These are phyloP conservation scores for Diaperis boleti DNA, from an alignment of 2,888 invertebrate species.

Conservation along the genomic window DNA sequence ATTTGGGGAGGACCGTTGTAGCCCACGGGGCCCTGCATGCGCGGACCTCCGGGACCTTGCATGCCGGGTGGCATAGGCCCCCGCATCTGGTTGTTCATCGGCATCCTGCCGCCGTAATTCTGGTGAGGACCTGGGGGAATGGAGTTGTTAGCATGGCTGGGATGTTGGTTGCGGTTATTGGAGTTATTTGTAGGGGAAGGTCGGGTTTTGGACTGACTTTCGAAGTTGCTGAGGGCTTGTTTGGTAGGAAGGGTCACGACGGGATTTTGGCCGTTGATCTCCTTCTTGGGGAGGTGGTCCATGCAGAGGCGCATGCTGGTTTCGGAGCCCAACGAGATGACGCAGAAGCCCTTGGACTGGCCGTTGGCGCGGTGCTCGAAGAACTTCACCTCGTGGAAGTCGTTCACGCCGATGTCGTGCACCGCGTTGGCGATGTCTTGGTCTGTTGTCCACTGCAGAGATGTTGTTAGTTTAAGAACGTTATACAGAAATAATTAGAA, in stretches of 20 bases:
- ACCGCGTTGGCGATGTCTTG: constrained; percentile 95
- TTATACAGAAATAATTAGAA: no score
- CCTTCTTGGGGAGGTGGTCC: constrained; percentile 95
- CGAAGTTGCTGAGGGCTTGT: constrained; percentile 87
- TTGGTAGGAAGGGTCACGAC: constrained; percentile 96
- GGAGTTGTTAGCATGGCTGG: constrained; percentile 71
- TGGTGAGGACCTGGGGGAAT: constrained; percentile 70
- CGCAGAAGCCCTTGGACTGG: constrained; percentile 98
- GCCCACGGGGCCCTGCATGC: constrained; percentile 72
- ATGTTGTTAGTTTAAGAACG: neutral
- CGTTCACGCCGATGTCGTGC: constrained; percentile 87
- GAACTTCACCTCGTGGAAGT: constrained; percentile 98
- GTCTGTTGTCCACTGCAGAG: constrained; percentile 94
- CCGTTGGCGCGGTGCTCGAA: constrained; percentile 99
- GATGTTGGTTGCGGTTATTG: constrained; percentile 72
- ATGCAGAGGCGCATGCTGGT: constrained; percentile 88
- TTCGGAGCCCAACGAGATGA: constrained; percentile 94
- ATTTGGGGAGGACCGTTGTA: constrained; percentile 72
- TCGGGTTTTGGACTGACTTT: constrained; percentile 91
- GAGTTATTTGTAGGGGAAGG: constrained; percentile 82
- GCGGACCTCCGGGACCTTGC: constrained; percentile 68
- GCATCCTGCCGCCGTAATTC: constrained; percentile 70
- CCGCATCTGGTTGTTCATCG: constrained; percentile 66
- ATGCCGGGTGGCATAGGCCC: constrained; percentile 67
- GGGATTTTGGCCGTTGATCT: constrained; percentile 95